Evolutionary conservation across 2,797 vertebrate species (phyloP).

Genomic region (Basileuterus tristriatus): DNA sequence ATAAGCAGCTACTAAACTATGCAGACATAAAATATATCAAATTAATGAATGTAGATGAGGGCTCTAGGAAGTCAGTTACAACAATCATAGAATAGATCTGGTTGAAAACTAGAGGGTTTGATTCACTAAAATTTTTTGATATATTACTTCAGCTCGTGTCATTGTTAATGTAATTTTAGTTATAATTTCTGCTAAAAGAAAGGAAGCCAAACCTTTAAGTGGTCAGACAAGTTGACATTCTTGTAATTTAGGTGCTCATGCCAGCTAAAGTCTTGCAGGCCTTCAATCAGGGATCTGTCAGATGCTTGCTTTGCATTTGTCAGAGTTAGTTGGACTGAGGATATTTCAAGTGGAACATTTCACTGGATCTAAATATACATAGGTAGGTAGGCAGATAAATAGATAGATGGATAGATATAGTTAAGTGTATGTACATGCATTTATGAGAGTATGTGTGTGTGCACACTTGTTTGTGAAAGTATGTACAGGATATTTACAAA

Average conservation of each 20-base stretch:
- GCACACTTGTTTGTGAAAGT: not conserved
- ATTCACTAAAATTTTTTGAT: not conserved
- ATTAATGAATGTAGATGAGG: not conserved
- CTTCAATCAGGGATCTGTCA: not conserved
- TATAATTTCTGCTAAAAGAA: not conserved
- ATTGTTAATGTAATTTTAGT: not conserved
- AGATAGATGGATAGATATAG: not conserved
- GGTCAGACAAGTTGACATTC: not conserved
- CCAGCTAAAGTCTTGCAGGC: not conserved
- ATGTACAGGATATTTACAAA: not conserved
- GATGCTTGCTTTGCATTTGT: not conserved
- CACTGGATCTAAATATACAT: not conserved
- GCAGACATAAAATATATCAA: not conserved
- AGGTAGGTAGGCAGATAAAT: too few species aligned
- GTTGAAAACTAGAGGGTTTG: not conserved
- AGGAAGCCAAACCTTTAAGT: not conserved
- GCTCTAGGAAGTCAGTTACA: not conserved
- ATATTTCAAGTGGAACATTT: not conserved
- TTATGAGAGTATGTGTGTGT: not conserved
- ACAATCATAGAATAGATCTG: not conserved
- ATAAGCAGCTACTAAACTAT: not conserved
- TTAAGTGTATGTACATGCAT: not conserved
- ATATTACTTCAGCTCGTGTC: not conserved
- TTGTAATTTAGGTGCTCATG: not conserved
- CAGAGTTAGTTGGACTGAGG: not conserved